Evolutionary conservation across 2,888 invertebrate genomes (phyloP).

Genomic region (Yponomeuta plumbellus): DNA sequence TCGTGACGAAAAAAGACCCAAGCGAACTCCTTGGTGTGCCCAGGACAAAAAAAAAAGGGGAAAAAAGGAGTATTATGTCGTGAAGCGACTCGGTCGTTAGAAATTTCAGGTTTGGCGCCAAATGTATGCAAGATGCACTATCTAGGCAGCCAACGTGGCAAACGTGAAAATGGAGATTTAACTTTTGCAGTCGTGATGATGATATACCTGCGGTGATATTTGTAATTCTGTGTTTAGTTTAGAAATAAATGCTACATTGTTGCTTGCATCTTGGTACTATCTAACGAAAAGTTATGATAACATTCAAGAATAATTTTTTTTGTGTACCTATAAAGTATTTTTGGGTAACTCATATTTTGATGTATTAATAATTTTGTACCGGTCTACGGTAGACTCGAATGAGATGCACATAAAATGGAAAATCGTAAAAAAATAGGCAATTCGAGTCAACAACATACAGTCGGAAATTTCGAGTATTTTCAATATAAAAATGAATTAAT

Average conservation of each 20-base stretch:
- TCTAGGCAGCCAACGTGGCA: slow-evolving; percentile 34
- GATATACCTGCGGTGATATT: slow-evolving; percentile 20
- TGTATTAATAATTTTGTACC: no score
- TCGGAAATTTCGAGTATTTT: no score
- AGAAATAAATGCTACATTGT: slow-evolving; percentile 19
- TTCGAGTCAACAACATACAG: no score
- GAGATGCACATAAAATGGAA: no score
- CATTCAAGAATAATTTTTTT: not conserved
- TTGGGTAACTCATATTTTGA: no score
- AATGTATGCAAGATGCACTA: slow-evolving; percentile 53
- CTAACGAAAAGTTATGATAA: not conserved
- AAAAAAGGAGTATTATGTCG: slow-evolving; percentile 31
- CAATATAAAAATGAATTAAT: no score
- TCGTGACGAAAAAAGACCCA: slow-evolving; percentile 47
- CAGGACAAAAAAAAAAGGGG: slow-evolving; percentile 32
- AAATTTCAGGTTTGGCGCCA: slow-evolving; percentile 35
- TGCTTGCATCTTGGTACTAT: not conserved
- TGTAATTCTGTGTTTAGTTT: slow-evolving; percentile 22
- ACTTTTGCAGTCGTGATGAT: slow-evolving; percentile 32
- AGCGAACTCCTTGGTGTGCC: slow-evolving; percentile 23
- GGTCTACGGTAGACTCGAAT: no score
- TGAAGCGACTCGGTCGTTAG: slow-evolving; percentile 26
- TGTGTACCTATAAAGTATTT: no score
- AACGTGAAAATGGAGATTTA: slow-evolving; percentile 32
- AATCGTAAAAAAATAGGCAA: no score